Base-by-base conservation (phyloP, 2,113 vertebrate genomes). In the Semicossyphus pulcher region DNA sequence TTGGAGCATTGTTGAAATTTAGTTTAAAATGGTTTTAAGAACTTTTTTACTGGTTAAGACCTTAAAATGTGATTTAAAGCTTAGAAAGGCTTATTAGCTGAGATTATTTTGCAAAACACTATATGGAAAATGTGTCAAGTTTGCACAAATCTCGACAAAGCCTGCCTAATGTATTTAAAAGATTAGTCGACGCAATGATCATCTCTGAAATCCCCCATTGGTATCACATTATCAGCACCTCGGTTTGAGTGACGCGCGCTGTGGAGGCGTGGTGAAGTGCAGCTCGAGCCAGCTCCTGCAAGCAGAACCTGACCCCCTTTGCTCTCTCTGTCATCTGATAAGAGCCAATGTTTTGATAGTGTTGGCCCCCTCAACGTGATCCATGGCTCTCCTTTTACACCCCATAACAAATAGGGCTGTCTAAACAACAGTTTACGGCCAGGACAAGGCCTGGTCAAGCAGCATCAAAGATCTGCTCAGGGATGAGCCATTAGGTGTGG, bases 291-390 rank as follows among this genome's bases (percentile, higher is more conserved):
- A 48, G 52, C 51, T 68, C 78, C 85, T 71, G 73, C 66, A 82
- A 81, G 45, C 78, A 69, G 61, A 89, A 92, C 84, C 86, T 91
- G 93, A 94, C 92, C 93, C 93, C 93, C 88, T 88, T 41, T 78
- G 77, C 72, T 83, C 23, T 70, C 48, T 71, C 89, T 86, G 91
- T 92, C 93, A 92, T 91, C 92, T 94, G 94, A 92, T 95, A 94
- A 94, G 92, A 88, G 88, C 66, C 86, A 91, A 84, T 93, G 93
- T 93, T 93, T 87, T 95, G 92, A 94, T 95, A 94, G 94, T 79
- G 88, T 92, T 90, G 76, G 66, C 66, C 81, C 80, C 68, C 84
- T 87, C 77, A 58, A 75, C 60, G 60, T 87, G 87, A 91, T 89
- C 85, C 89, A 89, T 73, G 72, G 71, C 78, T 81, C 73, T 84